Evolutionary conservation across 2,113 vertebrate species (phyloP).

Genomic region (Chloropsis hardwickii): DNA sequence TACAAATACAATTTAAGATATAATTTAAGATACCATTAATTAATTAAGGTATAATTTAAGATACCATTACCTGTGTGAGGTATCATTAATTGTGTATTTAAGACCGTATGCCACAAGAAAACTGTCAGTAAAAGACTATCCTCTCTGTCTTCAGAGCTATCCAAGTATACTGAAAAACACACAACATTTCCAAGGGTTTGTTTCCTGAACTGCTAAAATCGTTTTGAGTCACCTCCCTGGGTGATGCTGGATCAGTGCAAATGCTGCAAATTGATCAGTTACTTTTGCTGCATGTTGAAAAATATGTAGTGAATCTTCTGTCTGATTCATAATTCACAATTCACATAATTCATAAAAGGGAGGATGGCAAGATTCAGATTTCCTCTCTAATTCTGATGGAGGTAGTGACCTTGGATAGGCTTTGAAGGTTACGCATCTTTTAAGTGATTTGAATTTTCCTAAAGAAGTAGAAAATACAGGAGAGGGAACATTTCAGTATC

Average conservation of each 20-base stretch:
- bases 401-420: background rate
- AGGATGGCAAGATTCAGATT: background rate
- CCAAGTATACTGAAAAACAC: background rate
- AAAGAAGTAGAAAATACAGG: background rate
- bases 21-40: too few relatives aligned
- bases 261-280: background rate
- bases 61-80: background rate
- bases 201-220: background rate
- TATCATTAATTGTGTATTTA: background rate
- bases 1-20: background rate
- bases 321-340: background rate
- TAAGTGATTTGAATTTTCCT: background rate
- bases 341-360: background rate
- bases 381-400: background rate
- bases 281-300: background rate
- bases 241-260: background rate
- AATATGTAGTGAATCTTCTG: background rate
- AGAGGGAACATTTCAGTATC: background rate
- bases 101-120: background rate
- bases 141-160: background rate
- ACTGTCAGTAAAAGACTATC: background rate
- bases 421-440: background rate
- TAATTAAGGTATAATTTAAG: too few relatives aligned
- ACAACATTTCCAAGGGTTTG: background rate
- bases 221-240: background rate